Base-by-base conservation (phyloP, 2,797 vertebrate genomes). In the Acipenser oxyrinchus region DNA sequence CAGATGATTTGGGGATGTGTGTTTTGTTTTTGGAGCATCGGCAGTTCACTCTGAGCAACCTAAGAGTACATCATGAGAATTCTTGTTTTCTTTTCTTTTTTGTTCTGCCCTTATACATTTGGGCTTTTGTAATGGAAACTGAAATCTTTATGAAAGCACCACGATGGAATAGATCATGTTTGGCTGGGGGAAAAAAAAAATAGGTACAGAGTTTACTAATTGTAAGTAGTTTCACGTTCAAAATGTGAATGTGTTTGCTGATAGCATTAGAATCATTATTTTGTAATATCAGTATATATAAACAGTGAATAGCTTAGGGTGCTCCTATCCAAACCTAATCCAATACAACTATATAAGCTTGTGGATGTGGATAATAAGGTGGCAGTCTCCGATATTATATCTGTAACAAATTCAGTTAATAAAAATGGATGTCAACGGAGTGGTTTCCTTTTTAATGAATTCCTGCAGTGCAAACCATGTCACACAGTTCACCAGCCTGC, bases 401-500 rank as follows among this genome's bases (percentile, higher is more conserved):
- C 51, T 51, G 63, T 49, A 69, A 65, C 18, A 63, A 63, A 72
- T 68, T 68, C 51, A 63, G 68, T 69, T 73, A 75, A 69, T 69
- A 66, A 71, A 71, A 71, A 62, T 48, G 23, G 65, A 68, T 60
- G 15, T 74, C 64, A 64, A 65, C 70, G 74, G 8, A 65, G 37
- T 66, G 0, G 49, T 2, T 66, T 72, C 10, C 37, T 48, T 37
- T 37, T 51, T 71, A 64, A 75, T 72, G 73, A 77, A 79, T 70
- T 67, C 48, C 61, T 68, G 68, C 68, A 71, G 66, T 50, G 50
- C 0, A n/a, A 64, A 7, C 11, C 7, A 55, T 0, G 0, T 62
- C 60, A 52, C 63, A 15, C 55, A 70, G 70, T 78, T 76, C 71
- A 70, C 60, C 74, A 71, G 64, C 68, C 74, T 77, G 1, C 63